Conservation (phyloP, 2,113 vertebrate genomes). For the Tyto alba region DNA sequence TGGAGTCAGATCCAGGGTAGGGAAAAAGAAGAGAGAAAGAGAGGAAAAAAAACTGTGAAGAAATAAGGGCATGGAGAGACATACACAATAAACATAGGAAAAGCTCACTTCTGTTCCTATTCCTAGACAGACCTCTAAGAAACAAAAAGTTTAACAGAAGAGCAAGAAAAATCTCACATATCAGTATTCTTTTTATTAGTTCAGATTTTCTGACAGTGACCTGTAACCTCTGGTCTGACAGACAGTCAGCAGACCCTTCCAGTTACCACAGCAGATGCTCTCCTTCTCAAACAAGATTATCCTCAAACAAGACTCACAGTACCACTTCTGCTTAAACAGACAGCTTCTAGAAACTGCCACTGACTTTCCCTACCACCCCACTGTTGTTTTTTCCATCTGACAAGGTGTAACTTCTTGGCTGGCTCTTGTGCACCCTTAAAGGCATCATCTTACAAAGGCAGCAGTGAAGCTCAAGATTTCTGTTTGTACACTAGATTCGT, state of each 20-base stretch:
- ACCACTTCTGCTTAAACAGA: not conserved
- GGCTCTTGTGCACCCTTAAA: not conserved
- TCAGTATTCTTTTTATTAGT: not conserved
- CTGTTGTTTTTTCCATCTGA: not conserved
- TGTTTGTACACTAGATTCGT: not conserved
- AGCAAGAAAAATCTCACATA: not conserved
- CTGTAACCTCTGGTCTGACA: not conserved
- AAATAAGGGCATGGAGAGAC: not conserved
- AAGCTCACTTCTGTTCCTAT: not conserved
- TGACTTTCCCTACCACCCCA: not conserved
- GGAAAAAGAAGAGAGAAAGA: not conserved
- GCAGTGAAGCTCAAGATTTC: not conserved
- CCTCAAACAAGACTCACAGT: not conserved
- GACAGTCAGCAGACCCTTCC: not conserved
- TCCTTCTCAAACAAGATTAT: not conserved
- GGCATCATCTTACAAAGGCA: not conserved
- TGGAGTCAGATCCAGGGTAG: not conserved
- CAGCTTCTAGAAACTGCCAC: not conserved
- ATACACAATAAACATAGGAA: not conserved
- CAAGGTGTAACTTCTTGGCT: not conserved
- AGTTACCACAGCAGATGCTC: not conserved
- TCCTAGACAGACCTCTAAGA: not conserved
- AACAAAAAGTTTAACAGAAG: not conserved
- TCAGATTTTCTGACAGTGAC: not conserved
- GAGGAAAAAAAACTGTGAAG: not conserved